Percentiles rank a stretch among this genome's conserved stretches.
Conservation (phyloP, 2,888 invertebrate genomes). For the Eledone cirrhosa region DNA sequence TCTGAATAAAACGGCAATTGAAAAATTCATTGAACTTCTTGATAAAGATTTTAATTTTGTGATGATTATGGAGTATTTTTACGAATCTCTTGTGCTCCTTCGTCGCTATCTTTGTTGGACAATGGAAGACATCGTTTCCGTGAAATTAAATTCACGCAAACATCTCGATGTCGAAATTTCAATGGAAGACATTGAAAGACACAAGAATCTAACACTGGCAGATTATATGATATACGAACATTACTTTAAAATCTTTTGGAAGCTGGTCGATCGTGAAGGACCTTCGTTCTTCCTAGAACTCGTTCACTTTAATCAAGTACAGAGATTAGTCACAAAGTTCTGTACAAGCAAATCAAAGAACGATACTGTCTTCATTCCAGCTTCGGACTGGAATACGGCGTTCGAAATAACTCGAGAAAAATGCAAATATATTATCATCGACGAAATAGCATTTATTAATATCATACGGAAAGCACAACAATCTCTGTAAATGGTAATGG, state of each 20-base stretch:
- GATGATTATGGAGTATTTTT: constrained; percentile 19
- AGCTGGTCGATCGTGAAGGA: neutral
- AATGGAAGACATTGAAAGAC: neutral
- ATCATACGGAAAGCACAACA: too few relatives aligned
- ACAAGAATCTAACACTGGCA: neutral
- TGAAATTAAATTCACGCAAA: neutral
- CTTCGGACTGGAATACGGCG: constrained; percentile 1
- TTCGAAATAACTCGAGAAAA: neutral
- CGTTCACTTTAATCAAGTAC: neutral
- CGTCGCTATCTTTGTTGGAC: constrained; percentile 15
- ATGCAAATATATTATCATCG: neutral
- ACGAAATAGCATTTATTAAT: too few relatives aligned
- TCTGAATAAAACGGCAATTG: neutral
- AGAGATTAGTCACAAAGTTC: neutral
- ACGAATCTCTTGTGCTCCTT: constrained; percentile 20
- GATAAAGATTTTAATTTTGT: constrained; percentile 17
- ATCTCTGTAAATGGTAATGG: too few relatives aligned
- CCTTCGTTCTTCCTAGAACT: neutral
- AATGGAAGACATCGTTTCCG: neutral
- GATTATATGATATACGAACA: constrained; percentile 3
- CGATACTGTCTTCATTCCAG: neutral
- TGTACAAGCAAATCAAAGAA: neutral
- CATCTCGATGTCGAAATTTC: too few relatives aligned
- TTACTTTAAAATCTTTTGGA: neutral
- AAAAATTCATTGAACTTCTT: neutral